Base-by-base conservation (phyloP, 2,113 vertebrate species). In the Urocolius indicus region DNA sequence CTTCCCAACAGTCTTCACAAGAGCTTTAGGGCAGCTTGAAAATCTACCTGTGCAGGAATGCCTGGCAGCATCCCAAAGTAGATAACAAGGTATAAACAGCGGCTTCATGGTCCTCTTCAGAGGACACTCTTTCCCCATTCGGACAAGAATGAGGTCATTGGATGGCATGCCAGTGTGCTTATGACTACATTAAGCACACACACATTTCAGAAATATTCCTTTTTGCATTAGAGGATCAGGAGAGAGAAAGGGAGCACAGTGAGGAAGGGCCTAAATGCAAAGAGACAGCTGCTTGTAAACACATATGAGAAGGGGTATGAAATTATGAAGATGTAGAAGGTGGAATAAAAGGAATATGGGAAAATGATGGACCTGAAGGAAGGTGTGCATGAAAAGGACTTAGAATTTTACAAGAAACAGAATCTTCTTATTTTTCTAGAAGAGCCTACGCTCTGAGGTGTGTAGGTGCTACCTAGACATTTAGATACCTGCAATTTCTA, bases 361-460 rank as follows among this genome's bases (percentile, higher is more conserved):
- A 16, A 84, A 80, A 71, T 8, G 16, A 69, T 5, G 69, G 46
- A 23, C 24, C 34, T 69, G 19, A 24, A 5, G 4, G 16, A 73
- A 63, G 29, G 23, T 19, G 41, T 12, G 7, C 45, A 59, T 0
- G 0, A 59, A 49, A 86, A 75, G 12, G 7, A n/a, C 13, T 12
- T 67, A 11, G 4, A 54, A 3, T 67, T 54, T 78, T 6, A 54
- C 41, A 72, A 48, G 38, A 66, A 72, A 68, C 4, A 67, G 9
- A 76, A 23, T 23, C 5, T 79, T 68, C 10, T 48, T 76, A 5
- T 13, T 45, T 82, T 14, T 46, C 30, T 52, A 68, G 12, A 69
- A 86, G 74, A 87, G 32, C 9, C 58, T 5, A 77, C 21, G 58
- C 32, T 57, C 19, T 57, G 32, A 63, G 54, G 11, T 73, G 13